Conservation (phyloP, 2,888 invertebrate genomes). For the Taphrorychus bicolor region DNA sequence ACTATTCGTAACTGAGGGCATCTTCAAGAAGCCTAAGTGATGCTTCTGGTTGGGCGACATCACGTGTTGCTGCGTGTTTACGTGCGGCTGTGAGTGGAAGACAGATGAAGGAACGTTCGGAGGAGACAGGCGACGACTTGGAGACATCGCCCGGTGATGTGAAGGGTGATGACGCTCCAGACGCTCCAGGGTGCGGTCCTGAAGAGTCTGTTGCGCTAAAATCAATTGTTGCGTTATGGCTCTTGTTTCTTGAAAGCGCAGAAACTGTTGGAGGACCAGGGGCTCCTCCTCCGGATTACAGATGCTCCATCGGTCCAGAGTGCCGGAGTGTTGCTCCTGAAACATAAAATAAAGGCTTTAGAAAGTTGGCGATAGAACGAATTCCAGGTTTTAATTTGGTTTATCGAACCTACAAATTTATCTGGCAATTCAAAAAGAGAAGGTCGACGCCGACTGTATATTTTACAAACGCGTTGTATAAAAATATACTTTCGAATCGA, state of each 20-base stretch:
- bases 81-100: constrained; percentile 59
- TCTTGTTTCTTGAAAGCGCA: constrained; percentile 88
- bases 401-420: constrained; percentile 28
- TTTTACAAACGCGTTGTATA: constrained; percentile 55
- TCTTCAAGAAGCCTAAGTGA: constrained; percentile 60
- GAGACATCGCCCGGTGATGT: constrained; percentile 69
- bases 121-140: constrained; percentile 71
- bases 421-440: constrained; percentile 48
- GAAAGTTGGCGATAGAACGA: not conserved
- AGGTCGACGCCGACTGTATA: constrained; percentile 51
- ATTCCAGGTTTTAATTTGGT: constrained; percentile 15
- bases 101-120: constrained; percentile 63
- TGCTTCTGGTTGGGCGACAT: constrained; percentile 62
- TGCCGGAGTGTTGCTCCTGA: constrained; percentile 67
- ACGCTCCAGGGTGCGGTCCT: constrained; percentile 66
- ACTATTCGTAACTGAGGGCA: constrained; percentile 57
- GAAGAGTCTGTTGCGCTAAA: constrained; percentile 68
- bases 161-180: constrained; percentile 60
- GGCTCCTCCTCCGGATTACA: constrained; percentile 89
- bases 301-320: constrained; percentile 89
- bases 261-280: constrained; percentile 89
- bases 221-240: constrained; percentile 76
- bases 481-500: constrained; percentile 54
- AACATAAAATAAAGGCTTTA: constrained; percentile 42
- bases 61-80: too few species aligned